These are phyloP conservation scores for Plutella xylostella DNA, from an alignment of 2,888 invertebrate genomes.

Conservation along the genomic window DNA sequence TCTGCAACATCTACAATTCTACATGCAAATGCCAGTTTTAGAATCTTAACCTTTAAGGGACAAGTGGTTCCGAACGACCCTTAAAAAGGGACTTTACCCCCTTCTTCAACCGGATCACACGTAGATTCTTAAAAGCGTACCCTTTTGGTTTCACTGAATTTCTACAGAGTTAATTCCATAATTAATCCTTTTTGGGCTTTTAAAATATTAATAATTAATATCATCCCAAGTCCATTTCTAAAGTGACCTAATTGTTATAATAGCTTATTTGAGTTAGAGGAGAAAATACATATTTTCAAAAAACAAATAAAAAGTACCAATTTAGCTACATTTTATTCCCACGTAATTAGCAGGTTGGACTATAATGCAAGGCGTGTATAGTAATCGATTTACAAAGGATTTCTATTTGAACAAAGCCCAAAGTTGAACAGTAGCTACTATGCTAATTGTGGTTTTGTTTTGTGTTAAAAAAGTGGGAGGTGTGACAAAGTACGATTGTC, in stretches of 20 bases:
- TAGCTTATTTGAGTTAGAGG: too few relatives aligned
- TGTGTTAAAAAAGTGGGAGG: slow-evolving; percentile 47
- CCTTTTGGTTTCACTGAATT: slow-evolving; percentile 50
- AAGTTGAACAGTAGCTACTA: slow-evolving; percentile 47
- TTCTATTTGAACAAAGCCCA: background rate
- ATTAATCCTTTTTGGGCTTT: slow-evolving; percentile 63
- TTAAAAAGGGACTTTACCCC: slow-evolving; percentile 31
- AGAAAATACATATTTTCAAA: too few relatives aligned
- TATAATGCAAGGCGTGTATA: too few relatives aligned
- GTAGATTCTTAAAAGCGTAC: slow-evolving; percentile 42
- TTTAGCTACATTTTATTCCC: too few relatives aligned
- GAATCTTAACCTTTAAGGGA: too few relatives aligned
- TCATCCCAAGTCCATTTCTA: slow-evolving; percentile 37
- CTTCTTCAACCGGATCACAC: background rate
- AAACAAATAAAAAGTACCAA: too few relatives aligned
- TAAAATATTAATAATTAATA: slow-evolving; percentile 58
- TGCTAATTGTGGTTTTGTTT: slow-evolving; percentile 70
- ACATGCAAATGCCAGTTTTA: too few relatives aligned
- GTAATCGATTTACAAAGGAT: too few relatives aligned
- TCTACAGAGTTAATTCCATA: slow-evolving; percentile 60
- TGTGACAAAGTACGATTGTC: slow-evolving; percentile 29
- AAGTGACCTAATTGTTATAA: slow-evolving; percentile 4
- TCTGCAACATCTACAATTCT: too few relatives aligned
- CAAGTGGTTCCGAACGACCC: slow-evolving; percentile 29
- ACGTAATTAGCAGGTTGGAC: too few relatives aligned